Evolutionary conservation across 2,797 vertebrate species (phyloP).

Genomic region (Bryconaethiops microstoma): DNA sequence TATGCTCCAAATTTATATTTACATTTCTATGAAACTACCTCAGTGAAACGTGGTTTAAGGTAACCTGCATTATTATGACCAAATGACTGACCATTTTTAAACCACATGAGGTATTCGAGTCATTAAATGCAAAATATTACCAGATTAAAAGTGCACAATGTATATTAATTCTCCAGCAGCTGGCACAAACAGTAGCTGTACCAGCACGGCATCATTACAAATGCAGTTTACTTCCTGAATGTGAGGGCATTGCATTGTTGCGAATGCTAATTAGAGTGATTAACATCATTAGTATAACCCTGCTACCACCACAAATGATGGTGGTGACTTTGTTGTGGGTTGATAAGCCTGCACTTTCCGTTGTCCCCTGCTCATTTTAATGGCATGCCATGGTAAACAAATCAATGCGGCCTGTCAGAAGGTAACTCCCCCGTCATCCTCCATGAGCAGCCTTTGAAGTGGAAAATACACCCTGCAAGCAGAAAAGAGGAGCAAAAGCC

Average conservation of each 20-base stretch:
- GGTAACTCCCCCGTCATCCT: conserved; percentile 1
- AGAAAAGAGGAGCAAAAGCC: not conserved
- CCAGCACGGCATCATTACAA: conserved; percentile 7
- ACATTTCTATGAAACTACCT: too few species aligned
- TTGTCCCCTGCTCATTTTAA: not conserved
- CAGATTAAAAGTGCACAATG: not conserved
- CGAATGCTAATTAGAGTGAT: conserved; percentile 16
- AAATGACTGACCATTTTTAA: too few species aligned
- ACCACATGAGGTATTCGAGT: too few species aligned
- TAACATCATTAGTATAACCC: conserved; percentile 33
- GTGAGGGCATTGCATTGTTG: not conserved
- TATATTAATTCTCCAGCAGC: not conserved
- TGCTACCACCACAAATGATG: conserved; percentile 24
- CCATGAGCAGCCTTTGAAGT: not conserved
- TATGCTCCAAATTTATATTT: too few species aligned
- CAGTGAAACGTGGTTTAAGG: too few species aligned
- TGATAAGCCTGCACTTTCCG: not conserved
- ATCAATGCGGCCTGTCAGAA: conserved; percentile 28
- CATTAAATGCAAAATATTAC: not conserved
- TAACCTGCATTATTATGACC: too few species aligned
- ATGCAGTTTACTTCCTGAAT: conserved; percentile 27
- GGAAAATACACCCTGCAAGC: not conserved
- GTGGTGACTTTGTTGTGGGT: conserved; percentile 32
- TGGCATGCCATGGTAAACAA: not conserved
- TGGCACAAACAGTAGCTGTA: not conserved